Evolutionary conservation across 2,113 vertebrate species (phyloP).

Genomic region (Cyanistes caeruleus): DNA sequence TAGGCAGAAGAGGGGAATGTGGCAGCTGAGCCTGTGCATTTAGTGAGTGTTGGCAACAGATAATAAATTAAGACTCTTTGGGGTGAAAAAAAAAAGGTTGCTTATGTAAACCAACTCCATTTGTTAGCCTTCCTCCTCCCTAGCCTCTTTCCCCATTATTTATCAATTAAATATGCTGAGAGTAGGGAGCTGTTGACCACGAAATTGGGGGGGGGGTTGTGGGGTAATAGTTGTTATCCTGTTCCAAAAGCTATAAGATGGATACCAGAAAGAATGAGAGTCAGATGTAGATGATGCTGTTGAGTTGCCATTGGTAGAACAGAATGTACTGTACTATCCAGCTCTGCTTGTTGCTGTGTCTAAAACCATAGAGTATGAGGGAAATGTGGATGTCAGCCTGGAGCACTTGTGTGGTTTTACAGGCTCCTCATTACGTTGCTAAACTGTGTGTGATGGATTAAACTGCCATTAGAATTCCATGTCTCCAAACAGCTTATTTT

Average conservation of each 20-base stretch:
- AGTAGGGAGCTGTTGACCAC: not conserved
- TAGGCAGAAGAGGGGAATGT: not conserved
- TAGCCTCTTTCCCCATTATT: not conserved
- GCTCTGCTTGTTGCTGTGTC: not conserved
- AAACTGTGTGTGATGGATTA: slow-evolving; percentile 27
- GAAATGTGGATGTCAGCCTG: slow-evolving; percentile 35
- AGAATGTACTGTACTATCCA: slow-evolving; percentile 24
- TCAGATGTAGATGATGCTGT: slow-evolving; percentile 37
- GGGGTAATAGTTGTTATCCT: not conserved
- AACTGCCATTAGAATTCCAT: not conserved
- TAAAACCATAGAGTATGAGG: slow-evolving; percentile 5
- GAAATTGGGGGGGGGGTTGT: not conserved
- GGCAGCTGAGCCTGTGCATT: not conserved
- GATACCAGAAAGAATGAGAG: slow-evolving; percentile 46
- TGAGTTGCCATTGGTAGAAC: slow-evolving; percentile 31
- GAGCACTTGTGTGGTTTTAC: slow-evolving; percentile 7
- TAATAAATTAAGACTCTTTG: not conserved
- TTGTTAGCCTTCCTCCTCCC: not conserved
- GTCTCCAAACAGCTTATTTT: slow-evolving; percentile 8
- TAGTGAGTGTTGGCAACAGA: not conserved
- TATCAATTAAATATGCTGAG: slow-evolving; percentile 19
- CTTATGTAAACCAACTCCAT: not conserved
- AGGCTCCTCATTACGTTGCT: not conserved
- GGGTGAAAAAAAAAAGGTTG: not conserved
- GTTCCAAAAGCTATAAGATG: slow-evolving; percentile 19